These are phyloP conservation scores for Nebria ingens DNA, from an alignment of 1,140 invertebrate species.

Conservation along the genomic window DNA sequence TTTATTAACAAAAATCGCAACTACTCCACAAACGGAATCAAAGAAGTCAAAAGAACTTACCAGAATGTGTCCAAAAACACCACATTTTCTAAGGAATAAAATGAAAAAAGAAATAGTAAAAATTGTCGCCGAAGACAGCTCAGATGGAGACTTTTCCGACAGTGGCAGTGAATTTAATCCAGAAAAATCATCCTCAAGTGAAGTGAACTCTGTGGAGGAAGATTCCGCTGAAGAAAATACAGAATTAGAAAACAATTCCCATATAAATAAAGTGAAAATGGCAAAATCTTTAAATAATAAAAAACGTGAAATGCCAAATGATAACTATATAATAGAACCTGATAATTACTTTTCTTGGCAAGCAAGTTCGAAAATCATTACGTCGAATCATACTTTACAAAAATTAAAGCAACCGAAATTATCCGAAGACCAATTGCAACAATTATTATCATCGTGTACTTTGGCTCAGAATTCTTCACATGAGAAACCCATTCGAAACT, in stretches of 20 bases:
- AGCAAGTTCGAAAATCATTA: slow-evolving; percentile 48
- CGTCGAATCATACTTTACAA: slow-evolving; percentile 73
- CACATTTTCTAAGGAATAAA: slow-evolving; percentile 17
- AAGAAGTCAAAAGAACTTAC: neutral
- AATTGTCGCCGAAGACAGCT: neutral
- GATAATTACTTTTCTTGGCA: slow-evolving; percentile 55
- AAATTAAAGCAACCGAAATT: slow-evolving; percentile 61
- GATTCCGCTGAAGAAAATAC: slow-evolving; percentile 17
- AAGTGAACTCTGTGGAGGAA: slow-evolving; percentile 11
- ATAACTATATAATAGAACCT: slow-evolving; percentile 45
- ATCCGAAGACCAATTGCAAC: slow-evolving; percentile 52
- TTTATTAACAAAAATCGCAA: neutral
- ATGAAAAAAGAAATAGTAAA: slow-evolving; percentile 16
- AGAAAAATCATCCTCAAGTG: slow-evolving; percentile 14
- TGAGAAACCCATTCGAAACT: slow-evolving; percentile 30
- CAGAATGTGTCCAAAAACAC: slow-evolving; percentile 17
- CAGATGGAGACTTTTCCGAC: slow-evolving; percentile 19
- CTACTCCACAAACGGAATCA: neutral
- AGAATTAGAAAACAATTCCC: slow-evolving; percentile 16
- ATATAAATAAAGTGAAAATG: neutral
- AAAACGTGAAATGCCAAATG: slow-evolving; percentile 8
- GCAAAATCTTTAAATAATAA: neutral
- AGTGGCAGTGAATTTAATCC: slow-evolving; percentile 20
- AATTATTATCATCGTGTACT: slow-evolving; percentile 38
- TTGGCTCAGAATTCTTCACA: slow-evolving; percentile 47